phyloP scores from a whole-genome alignment of 2,113 vertebrate species.

The Epinephelus cyanopodus region DNA sequence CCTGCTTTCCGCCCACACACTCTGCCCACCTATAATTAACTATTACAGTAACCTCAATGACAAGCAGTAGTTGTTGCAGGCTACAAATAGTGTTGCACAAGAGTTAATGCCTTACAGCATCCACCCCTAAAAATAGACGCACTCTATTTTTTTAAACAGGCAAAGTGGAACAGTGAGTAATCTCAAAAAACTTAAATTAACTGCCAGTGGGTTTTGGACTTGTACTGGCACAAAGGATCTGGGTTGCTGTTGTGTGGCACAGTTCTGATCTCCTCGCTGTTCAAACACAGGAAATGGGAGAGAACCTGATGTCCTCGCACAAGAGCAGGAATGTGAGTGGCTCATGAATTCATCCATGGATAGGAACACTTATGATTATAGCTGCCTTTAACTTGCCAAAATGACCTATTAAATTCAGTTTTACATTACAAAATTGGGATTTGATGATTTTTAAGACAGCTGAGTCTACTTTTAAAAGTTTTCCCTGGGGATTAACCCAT shows the following conservation, averaged over 20 bases:
- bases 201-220: slow-evolving; percentile 31
- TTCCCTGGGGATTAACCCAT: background rate
- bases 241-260: background rate
- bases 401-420: background rate
- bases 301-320: background rate
- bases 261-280: slow-evolving; percentile 1
- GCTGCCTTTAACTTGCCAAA: background rate
- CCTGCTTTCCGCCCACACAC: background rate
- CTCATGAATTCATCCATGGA: background rate
- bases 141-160: slow-evolving; percentile 29
- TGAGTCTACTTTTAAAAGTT: background rate
- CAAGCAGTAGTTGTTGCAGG: background rate
- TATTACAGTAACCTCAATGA: slow-evolving; percentile 19
- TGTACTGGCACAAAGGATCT: slow-evolving; percentile 1
- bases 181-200: slow-evolving; percentile 29
- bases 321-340: background rate
- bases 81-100: slow-evolving; percentile 7
- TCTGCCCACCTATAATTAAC: background rate
- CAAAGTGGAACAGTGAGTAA: slow-evolving; percentile 47
- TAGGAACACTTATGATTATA: background rate
- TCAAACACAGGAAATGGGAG: slow-evolving; percentile 13
- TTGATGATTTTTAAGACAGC: background rate
- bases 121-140: slow-evolving; percentile 42
- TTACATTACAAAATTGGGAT: background rate
- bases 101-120: slow-evolving; percentile 38